phyloP scores from a whole-genome alignment of 1,140 invertebrate genomes.

The Zophobas morio region DNA sequence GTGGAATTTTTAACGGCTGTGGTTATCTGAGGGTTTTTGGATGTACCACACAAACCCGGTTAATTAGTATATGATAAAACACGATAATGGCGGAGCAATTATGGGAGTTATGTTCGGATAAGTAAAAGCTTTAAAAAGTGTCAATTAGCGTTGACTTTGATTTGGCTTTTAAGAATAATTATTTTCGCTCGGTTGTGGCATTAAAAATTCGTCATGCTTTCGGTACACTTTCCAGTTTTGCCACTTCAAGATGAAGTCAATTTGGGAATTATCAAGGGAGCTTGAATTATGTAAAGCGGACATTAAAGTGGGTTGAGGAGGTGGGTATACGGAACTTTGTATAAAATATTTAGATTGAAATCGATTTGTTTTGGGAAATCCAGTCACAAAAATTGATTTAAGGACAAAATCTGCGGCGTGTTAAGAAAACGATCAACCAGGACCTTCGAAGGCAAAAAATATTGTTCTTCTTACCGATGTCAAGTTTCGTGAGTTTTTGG shows the following conservation, averaged over 20 bases:
- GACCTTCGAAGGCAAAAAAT: no score
- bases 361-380: no score
- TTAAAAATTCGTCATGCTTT: slow-evolving; percentile 10
- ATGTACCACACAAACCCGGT: background rate
- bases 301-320: background rate
- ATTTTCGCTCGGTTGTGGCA: slow-evolving; percentile 1
- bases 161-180: slow-evolving; percentile 22
- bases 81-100: background rate
- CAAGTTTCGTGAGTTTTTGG: no score
- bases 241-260: slow-evolving; percentile 8
- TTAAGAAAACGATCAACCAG: no score
- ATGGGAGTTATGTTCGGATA: slow-evolving; percentile 2
- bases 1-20: background rate
- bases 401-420: no score
- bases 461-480: no score
- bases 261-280: slow-evolving; percentile 9
- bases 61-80: background rate
- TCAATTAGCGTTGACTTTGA: slow-evolving; percentile 12
- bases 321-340: background rate
- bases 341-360: background rate
- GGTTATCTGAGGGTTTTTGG: no score
- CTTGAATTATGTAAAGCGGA: background rate
- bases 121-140: slow-evolving; percentile 18
- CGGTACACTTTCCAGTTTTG: background rate
- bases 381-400: no score